A percentile compares a stretch with the other conserved stretches of the same genome.
phyloP scores from a whole-genome alignment of 2,797 vertebrate genomes.

The Nothura maculosa region DNA sequence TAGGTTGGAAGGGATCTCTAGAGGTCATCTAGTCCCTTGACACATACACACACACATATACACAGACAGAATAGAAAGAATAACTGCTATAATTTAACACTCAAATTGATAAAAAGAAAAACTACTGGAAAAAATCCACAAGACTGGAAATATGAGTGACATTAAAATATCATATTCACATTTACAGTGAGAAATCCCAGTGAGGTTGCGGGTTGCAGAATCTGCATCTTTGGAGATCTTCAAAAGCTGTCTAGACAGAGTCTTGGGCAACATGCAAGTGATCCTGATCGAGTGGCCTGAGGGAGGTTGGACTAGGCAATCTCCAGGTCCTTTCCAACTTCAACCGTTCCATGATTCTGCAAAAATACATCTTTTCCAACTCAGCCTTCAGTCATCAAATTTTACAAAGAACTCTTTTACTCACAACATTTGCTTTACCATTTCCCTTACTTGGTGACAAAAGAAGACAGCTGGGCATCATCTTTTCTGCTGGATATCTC shows the following conservation, averaged over 20 bases:
- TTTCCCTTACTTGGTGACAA: not conserved
- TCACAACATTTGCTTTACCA: not conserved
- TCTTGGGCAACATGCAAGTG: no score
- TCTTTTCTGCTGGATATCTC: not conserved
- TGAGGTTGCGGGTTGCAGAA: no score
- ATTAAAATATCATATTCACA: not conserved
- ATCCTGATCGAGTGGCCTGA: no score
- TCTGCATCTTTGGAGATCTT: not conserved
- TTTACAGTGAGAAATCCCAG: no score
- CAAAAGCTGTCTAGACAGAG: no score
- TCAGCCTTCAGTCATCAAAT: not conserved
- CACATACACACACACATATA: no score
- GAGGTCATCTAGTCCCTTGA: no score
- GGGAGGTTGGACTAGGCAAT: no score
- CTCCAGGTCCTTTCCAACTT: no score
- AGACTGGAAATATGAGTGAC: not conserved
- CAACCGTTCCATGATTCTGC: no score
- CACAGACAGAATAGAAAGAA: not conserved
- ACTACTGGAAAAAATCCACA: not conserved
- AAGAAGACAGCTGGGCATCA: not conserved
- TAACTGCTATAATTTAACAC: not conserved
- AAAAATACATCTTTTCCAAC: not conserved
- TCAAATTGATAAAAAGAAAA: no score
- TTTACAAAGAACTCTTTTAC: not conserved
- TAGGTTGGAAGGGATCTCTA: not conserved